These are phyloP conservation scores for Panthera leo DNA, from an alignment of 2,113 vertebrate genomes.

Conservation along the genomic window DNA sequence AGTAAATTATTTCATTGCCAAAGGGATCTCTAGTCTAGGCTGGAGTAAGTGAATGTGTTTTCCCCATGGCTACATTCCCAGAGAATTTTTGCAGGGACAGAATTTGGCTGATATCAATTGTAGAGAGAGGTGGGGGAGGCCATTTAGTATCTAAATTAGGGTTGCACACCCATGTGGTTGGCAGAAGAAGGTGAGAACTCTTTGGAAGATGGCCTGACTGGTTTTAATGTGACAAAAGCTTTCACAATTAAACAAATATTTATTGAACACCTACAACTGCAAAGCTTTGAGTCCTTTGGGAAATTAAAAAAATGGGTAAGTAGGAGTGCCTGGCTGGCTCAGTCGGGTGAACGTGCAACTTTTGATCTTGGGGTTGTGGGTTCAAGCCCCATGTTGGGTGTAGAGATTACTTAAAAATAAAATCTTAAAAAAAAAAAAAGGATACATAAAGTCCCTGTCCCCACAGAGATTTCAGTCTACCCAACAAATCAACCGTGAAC, in stretches of 20 bases:
- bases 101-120: neutral
- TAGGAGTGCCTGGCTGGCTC: too few relatives aligned
- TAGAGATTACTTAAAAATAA: too few relatives aligned
- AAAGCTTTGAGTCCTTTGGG: neutral
- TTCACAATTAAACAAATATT: conserved; percentile 25
- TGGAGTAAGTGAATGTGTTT: neutral
- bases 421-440: too few relatives aligned
- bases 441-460: neutral
- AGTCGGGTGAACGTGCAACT: too few relatives aligned
- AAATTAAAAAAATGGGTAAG: neutral
- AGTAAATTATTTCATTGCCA: neutral
- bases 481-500: neutral
- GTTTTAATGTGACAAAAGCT: conserved; percentile 20
- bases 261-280: neutral
- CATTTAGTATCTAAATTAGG: neutral
- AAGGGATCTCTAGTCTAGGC: neutral
- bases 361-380: too few relatives aligned
- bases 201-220: neutral
- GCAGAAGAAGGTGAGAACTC: neutral
- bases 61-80: neutral
- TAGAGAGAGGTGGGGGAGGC: neutral
- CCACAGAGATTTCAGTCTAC: neutral
- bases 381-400: too few relatives aligned
- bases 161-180: neutral
- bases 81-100: neutral